phyloP scores from a whole-genome alignment of 2,888 invertebrate species.

The Andrena fulva region DNA sequence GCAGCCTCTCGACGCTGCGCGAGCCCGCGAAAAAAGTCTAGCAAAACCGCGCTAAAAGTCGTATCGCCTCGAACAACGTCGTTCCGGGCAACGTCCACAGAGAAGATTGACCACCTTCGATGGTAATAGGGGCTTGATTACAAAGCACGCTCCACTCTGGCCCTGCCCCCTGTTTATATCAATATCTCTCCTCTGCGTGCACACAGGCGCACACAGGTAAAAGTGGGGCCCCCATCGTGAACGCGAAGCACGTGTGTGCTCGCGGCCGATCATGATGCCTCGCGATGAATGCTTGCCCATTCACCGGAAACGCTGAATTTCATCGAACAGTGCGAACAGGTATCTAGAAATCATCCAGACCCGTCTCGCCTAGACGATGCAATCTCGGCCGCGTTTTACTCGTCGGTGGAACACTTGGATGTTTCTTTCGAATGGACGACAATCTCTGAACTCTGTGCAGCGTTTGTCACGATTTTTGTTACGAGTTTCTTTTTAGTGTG shows the following conservation, averaged over 20 bases:
- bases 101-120: constrained; percentile 83
- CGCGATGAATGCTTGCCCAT: constrained; percentile 12
- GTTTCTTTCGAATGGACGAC: too few species aligned
- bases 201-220: constrained; percentile 22
- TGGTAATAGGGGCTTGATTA: constrained; percentile 83
- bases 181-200: constrained; percentile 80
- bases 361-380: constrained; percentile 23
- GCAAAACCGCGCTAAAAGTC: constrained; percentile 70
- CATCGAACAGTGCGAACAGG: constrained; percentile 34
- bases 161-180: constrained; percentile 84
- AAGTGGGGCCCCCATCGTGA: background rate
- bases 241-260: constrained; percentile 46
- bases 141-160: constrained; percentile 81
- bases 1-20: constrained; percentile 18
- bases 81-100: constrained; percentile 69
- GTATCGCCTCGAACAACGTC: constrained; percentile 65
- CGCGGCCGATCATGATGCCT: constrained; percentile 36
- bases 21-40: constrained; percentile 45
- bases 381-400: constrained; percentile 18
- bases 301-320: constrained; percentile 48
- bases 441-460: too few species aligned
- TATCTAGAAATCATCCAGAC: constrained; percentile 44
- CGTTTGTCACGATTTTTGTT: too few species aligned
- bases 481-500: too few species aligned
- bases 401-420: background rate